Percentiles rank a stretch among this genome's conserved stretches.
phyloP scores from a whole-genome alignment of 2,888 invertebrate genomes.

The Lymantria monacha region DNA sequence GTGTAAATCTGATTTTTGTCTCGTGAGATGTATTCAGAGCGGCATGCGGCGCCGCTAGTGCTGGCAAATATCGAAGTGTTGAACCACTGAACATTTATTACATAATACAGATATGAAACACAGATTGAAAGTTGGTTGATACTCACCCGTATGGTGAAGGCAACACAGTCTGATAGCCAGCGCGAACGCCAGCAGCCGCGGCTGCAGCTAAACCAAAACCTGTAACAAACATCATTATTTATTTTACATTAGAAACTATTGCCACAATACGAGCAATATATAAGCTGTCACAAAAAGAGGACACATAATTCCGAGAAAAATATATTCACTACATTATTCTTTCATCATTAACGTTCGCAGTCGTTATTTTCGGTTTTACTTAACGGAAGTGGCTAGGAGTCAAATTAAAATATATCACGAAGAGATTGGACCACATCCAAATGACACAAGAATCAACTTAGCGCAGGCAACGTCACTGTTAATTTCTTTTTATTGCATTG shows the following conservation, averaged over 20 bases:
- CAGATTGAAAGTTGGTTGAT: constrained; percentile 25
- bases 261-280: constrained; percentile 20
- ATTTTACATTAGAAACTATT: constrained; percentile 21
- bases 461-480: constrained; percentile 74
- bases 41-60: constrained; percentile 74
- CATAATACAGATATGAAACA: constrained; percentile 60
- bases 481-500: constrained; percentile 83
- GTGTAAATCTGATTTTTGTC: constrained; percentile 74
- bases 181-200: constrained; percentile 86
- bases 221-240: constrained; percentile 57
- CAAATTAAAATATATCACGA: constrained; percentile 66
- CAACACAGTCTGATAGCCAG: constrained; percentile 90
- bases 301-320: constrained; percentile 48
- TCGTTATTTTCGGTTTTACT: constrained; percentile 67
- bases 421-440: constrained; percentile 75
- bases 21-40: constrained; percentile 77
- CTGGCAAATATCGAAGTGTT: constrained; percentile 79
- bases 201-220: constrained; percentile 74
- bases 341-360: constrained; percentile 51
- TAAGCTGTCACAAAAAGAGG: constrained; percentile 46
- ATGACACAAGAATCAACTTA: constrained; percentile 80
- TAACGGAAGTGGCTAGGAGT: constrained; percentile 73
- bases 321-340: constrained; percentile 43
- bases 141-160: constrained; percentile 94
- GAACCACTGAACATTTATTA: constrained; percentile 79